A percentile compares a stretch with the other conserved stretches of the same genome.
Conservation (phyloP, 2,797 vertebrate genomes). For the Tachyglossus aculeatus region DNA sequence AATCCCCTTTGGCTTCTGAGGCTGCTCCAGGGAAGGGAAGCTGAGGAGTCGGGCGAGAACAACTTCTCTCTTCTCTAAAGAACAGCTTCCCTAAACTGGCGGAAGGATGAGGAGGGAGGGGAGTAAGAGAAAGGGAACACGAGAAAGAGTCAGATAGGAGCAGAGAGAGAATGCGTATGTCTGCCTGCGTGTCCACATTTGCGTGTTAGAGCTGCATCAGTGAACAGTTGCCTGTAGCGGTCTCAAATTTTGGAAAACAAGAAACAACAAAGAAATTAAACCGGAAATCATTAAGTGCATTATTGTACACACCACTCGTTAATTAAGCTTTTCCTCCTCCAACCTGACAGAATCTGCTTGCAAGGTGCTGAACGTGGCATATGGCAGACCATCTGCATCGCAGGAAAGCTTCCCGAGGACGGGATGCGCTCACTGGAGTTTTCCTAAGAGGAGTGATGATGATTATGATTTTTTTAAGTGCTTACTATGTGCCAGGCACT, state of each 20-base stretch:
- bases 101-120: not conserved
- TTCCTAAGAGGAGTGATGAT: not conserved
- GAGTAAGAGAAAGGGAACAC: not conserved
- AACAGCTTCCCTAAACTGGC: not conserved
- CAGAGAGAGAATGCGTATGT: not conserved
- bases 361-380: constrained; percentile 72
- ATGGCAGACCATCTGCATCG: constrained; percentile 74
- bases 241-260: constrained; percentile 60
- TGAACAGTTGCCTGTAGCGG: constrained; percentile 35
- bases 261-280: constrained; percentile 69
- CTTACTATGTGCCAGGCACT: too few relatives aligned
- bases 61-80: too few relatives aligned
- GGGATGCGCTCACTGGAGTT: constrained; percentile 4
- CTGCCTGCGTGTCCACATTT: too few relatives aligned
- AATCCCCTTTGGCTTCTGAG: too few relatives aligned
- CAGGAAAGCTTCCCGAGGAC: constrained; percentile 16
- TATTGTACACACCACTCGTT: constrained; percentile 73
- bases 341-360: constrained; percentile 75
- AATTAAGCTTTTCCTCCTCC: constrained; percentile 77
- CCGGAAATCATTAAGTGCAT: constrained; percentile 71
- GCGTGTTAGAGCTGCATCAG: not conserved
- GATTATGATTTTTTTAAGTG: too few relatives aligned
- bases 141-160: too few relatives aligned
- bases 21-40: too few relatives aligned
- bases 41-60: too few relatives aligned